Percentiles rank a stretch among this genome's conserved stretches.
Evolutionary conservation across 1,140 invertebrate species (phyloP).

Genomic region (Aphidius ervi): DNA sequence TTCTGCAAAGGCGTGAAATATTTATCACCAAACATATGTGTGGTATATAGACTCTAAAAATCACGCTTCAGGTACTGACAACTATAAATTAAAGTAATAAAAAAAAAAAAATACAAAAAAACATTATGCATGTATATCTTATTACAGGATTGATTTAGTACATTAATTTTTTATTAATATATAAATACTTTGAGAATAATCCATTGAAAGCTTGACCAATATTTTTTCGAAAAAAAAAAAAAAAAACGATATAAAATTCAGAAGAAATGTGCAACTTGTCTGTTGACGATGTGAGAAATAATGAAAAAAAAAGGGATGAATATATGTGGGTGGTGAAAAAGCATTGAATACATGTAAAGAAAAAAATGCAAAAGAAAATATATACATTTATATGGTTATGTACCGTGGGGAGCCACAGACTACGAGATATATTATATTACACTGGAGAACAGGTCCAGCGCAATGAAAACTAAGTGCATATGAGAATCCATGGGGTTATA

Average conservation of each 20-base stretch:
- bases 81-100: too few species aligned
- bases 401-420: slow-evolving; percentile 46
- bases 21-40: slow-evolving; percentile 42
- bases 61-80: too few species aligned
- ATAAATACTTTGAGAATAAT: too few species aligned
- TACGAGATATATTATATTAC: slow-evolving; percentile 52
- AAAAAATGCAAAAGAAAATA: slow-evolving; percentile 28
- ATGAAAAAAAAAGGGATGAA: slow-evolving; percentile 3
- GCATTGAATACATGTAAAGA: background rate
- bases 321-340: slow-evolving; percentile 5
- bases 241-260: too few species aligned
- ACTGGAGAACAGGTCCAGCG: slow-evolving; percentile 36
- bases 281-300: too few species aligned
- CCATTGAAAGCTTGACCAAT: too few species aligned
- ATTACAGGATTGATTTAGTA: too few species aligned
- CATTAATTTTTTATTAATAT: too few species aligned
- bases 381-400: slow-evolving; percentile 6
- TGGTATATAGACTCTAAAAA: too few species aligned
- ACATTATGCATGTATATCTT: background rate
- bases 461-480: slow-evolving; percentile 56
- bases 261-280: too few species aligned
- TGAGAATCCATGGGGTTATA: slow-evolving; percentile 52
- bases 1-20: slow-evolving; percentile 37
- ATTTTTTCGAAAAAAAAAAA: too few species aligned
- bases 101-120: background rate